These are phyloP conservation scores for Thunnus albacares DNA, from an alignment of 2,797 vertebrate genomes.

Conservation along the genomic window DNA sequence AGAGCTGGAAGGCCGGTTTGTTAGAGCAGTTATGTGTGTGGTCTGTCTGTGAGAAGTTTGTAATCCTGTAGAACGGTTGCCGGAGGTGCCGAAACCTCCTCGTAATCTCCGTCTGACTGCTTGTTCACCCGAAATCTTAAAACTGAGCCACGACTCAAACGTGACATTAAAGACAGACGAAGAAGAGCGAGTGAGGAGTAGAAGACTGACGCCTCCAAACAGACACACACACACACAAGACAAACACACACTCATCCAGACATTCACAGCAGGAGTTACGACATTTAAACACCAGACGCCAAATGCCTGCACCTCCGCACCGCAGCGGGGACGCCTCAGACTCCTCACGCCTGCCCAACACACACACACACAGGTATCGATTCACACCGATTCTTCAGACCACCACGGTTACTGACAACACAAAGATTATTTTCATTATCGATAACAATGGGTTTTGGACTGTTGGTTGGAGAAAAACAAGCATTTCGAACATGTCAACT, in stretches of 20 bases:
- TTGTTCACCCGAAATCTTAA: not conserved
- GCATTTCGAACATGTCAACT: no score
- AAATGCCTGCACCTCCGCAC: not conserved
- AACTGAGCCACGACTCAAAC: no score
- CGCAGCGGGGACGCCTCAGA: slow-evolving; percentile 4
- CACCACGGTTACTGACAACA: not conserved
- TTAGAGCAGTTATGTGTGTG: not conserved
- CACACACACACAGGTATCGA: no score
- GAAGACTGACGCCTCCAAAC: not conserved
- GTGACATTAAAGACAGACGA: not conserved
- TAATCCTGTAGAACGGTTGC: slow-evolving; percentile 26
- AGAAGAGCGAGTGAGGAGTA: not conserved
- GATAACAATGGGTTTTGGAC: not conserved
- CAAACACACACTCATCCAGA: not conserved
- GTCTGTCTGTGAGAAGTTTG: slow-evolving; percentile 19
- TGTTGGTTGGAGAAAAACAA: no score
- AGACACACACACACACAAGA: not conserved
- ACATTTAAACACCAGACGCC: slow-evolving; percentile 7
- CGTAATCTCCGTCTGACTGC: slow-evolving; percentile 10
- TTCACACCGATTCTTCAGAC: not conserved
- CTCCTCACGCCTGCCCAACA: not conserved
- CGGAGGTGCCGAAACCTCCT: slow-evolving; percentile 1
- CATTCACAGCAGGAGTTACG: no score
- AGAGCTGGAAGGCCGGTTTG: not conserved
- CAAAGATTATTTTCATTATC: not conserved